Evolutionary conservation across 2,797 vertebrate genomes (phyloP).

Genomic region (Acipenser transmontanus): DNA sequence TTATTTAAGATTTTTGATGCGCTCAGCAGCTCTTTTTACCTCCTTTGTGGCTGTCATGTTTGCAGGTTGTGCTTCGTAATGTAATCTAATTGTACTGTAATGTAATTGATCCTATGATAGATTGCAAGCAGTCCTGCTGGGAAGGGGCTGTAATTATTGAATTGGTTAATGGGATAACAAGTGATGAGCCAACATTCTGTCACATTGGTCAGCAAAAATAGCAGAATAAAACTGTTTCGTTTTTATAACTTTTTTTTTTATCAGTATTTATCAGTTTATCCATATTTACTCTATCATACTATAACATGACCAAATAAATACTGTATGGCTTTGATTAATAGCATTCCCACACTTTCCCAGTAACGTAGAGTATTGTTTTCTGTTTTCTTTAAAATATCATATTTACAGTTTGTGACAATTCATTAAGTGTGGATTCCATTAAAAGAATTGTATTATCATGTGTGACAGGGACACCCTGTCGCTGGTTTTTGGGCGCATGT

Average conservation of each 20-base stretch:
- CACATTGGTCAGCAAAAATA: conserved; percentile 22
- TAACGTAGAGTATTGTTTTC: too few species aligned
- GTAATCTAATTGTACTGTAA: conserved; percentile 34
- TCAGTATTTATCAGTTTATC: too few species aligned
- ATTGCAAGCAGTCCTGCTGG: conserved; percentile 41
- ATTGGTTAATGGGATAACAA: conserved; percentile 44
- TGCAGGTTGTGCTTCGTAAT: conserved; percentile 37
- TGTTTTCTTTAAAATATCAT: too few species aligned
- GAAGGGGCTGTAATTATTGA: conserved; percentile 50
- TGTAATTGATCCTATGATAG: conserved; percentile 46
- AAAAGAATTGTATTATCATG: too few species aligned
- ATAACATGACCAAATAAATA: too few species aligned
- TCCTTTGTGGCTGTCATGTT: conserved; percentile 34
- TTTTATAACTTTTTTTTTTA: neutral
- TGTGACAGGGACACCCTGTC: too few species aligned
- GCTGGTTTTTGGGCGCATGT: too few species aligned
- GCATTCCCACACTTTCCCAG: too few species aligned
- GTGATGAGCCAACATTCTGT: conserved; percentile 36
- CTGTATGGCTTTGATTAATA: too few species aligned
- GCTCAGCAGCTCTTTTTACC: conserved; percentile 30
- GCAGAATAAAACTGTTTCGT: conserved; percentile 5
- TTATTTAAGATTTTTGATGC: conserved; percentile 25
- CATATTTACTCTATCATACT: too few species aligned
- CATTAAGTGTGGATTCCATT: too few species aligned
- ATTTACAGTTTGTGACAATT: too few species aligned